A percentile compares a stretch with the other conserved stretches of the same genome.
phyloP scores from a whole-genome alignment of 2,113 vertebrate species.

The Diglossa brunneiventris region DNA sequence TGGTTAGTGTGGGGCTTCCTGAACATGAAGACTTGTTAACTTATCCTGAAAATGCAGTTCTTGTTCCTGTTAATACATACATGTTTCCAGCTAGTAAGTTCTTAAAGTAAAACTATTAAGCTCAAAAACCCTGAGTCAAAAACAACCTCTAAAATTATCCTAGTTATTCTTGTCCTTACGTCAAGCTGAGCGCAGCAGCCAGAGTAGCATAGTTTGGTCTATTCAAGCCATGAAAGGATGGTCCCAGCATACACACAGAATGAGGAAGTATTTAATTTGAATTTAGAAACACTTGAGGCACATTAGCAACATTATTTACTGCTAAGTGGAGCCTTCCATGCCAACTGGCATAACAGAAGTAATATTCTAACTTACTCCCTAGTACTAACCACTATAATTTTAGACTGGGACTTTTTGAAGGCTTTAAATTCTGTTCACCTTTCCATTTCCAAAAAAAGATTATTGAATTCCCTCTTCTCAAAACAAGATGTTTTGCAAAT shows the following conservation, averaged over 20 bases:
- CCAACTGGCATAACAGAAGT: slow-evolving; percentile 5
- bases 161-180: neutral
- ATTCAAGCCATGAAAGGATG: neutral
- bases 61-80: neutral
- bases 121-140: neutral
- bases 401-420: neutral
- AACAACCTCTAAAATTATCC: neutral
- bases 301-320: slow-evolving; percentile 2
- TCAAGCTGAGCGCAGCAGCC: neutral
- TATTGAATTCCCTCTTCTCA: neutral
- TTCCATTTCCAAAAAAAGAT: neutral
- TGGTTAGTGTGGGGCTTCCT: neutral
- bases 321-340: slow-evolving; percentile 6
- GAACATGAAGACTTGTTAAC: neutral
- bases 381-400: neutral
- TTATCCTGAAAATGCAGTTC: neutral
- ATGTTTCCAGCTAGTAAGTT: neutral
- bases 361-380: neutral
- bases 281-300: slow-evolving; percentile 48
- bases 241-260: neutral
- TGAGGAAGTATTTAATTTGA: slow-evolving; percentile 44
- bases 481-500: slow-evolving; percentile 15
- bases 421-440: slow-evolving; percentile 20
- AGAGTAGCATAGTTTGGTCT: neutral
- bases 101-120: neutral